Evolutionary conservation across 1,140 invertebrate genomes (phyloP), one percentile per base, ranked within the genome.

Genomic region (Ganaspis sp.): DNA sequence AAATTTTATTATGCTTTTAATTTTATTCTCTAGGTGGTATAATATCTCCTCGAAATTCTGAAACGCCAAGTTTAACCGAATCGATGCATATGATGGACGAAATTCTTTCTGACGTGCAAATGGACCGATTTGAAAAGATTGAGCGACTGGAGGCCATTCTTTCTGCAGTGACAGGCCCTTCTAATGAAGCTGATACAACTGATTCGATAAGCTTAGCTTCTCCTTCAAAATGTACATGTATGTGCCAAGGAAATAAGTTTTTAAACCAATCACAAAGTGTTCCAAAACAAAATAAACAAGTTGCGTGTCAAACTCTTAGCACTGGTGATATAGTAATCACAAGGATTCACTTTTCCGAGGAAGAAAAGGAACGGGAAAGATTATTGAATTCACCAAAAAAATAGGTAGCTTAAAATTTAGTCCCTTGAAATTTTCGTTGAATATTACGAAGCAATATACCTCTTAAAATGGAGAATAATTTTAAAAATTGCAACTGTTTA

Each of bases 271-370:
- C 70, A 76, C 77, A 76, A 73, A 85, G 83, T 58, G 77, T 74
- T 75, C 72, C 37, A 23, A 84, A 83, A 49, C 17, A 17, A 54
- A 77, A 40, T 75, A 82, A 87, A 58, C 91, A 94, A 79, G 90
- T 93, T 26, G 93, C 93, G 26, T 95, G 94, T 73, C 97, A 98
- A 89, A 98, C 97, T 1, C 90, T 97, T 15, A 97, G 96, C 84
- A 98, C 97, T n/a, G 97, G 97, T 70, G 97, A 98, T 89, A 96
- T 98, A 87, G 96, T 97, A 26, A 97, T 98, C 80, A 98, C 96
- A 64, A 96, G 96, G 91, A 96, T 98, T 82, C 96, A 94, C 90
- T 96, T 96, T 89, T 94, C 94, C 69, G 95, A 96, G 77, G 91
- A 90, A 53, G 90, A 91, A 70, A 89, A 90, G 69, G 90, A 91